phyloP scores from a whole-genome alignment of 2,888 invertebrate genomes.

The Pristionchus japonicus region DNA sequence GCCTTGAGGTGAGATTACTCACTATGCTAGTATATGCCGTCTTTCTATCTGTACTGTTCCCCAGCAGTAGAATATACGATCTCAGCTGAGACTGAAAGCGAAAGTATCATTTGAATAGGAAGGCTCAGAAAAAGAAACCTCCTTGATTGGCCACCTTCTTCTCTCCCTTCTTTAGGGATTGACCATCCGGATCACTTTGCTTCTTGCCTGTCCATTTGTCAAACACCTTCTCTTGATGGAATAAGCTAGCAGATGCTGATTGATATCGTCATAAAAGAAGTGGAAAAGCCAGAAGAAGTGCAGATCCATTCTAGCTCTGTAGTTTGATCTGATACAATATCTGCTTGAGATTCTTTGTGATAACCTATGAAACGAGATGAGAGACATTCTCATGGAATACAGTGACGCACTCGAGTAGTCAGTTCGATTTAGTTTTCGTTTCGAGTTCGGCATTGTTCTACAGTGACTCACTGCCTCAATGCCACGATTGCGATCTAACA shows the following conservation, averaged over 20 bases:
- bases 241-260: background rate
- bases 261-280: background rate
- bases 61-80: background rate
- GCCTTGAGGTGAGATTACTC: conserved; percentile 4
- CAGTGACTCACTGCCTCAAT: background rate
- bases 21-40: background rate
- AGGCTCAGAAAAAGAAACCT: background rate
- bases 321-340: background rate
- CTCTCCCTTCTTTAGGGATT: background rate
- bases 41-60: background rate
- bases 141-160: background rate
- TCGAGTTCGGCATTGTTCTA: background rate
- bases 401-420: background rate
- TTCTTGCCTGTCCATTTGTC: background rate
- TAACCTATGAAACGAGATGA: no score
- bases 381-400: no score
- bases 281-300: background rate
- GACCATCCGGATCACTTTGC: background rate
- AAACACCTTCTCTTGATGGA: background rate
- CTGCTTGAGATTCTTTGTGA: background rate
- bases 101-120: background rate
- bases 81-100: background rate
- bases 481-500: conserved; percentile 13
- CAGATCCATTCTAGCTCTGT: background rate
- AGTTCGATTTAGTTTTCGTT: background rate